These are phyloP conservation scores for Caenorhabditis doughertyi DNA, from an alignment of 2,888 invertebrate species.

Conservation along the genomic window DNA sequence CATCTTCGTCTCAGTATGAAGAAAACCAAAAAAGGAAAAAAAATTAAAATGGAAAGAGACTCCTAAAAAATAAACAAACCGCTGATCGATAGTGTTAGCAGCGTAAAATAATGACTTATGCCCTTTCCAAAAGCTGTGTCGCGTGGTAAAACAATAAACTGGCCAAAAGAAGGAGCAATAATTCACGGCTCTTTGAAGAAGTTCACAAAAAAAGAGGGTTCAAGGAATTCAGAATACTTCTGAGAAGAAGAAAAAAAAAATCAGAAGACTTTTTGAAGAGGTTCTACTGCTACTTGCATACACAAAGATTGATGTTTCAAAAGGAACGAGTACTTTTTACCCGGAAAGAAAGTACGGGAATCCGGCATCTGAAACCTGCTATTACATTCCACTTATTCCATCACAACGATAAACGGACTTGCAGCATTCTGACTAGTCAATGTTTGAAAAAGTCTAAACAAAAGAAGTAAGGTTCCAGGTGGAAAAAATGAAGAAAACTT, in stretches of 20 bases:
- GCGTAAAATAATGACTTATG: constrained; percentile 27
- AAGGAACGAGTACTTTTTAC: constrained; percentile 21
- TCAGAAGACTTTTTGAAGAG: constrained; percentile 27
- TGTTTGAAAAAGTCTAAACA: background rate
- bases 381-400: constrained; percentile 59
- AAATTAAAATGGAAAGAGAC: background rate
- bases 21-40: too few species aligned
- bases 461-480: background rate
- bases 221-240: constrained; percentile 1
- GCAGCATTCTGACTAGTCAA: constrained; percentile 5
- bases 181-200: constrained; percentile 42
- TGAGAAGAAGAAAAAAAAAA: constrained; percentile 5
- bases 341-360: constrained; percentile 37
- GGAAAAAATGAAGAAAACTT: constrained; percentile 2
- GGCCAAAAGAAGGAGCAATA: constrained; percentile 28
- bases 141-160: constrained; percentile 57
- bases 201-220: constrained; percentile 31
- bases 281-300: background rate
- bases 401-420: constrained; percentile 35
- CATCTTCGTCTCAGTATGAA: background rate
- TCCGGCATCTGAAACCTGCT: constrained; percentile 32
- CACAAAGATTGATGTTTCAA: constrained; percentile 52
- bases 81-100: constrained; percentile 22
- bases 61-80: constrained; percentile 34
- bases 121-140: constrained; percentile 6